A percentile compares a stretch with the other conserved stretches of the same genome.
Evolutionary conservation across 2,113 vertebrate species (phyloP).

Genomic region (Uria aalge): DNA sequence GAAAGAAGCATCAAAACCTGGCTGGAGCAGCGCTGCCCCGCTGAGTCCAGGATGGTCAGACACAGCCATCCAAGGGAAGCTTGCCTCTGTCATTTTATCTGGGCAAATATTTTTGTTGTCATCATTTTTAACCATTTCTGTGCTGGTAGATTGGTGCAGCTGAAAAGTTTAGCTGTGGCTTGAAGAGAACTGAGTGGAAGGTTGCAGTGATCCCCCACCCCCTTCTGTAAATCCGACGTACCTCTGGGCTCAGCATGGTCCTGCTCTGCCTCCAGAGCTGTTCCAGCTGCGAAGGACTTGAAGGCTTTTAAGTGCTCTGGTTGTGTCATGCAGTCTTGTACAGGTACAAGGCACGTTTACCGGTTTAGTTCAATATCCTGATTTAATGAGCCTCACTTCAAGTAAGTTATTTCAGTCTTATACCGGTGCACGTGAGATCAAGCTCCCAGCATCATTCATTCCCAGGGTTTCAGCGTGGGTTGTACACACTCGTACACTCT

Average conservation of each 20-base stretch:
- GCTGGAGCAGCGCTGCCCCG: not conserved
- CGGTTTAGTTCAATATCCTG: not conserved
- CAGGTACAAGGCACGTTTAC: not conserved
- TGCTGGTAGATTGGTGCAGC: not conserved
- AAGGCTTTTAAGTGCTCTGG: not conserved
- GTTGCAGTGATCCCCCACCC: not conserved
- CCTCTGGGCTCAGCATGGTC: not conserved
- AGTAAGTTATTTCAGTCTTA: not conserved
- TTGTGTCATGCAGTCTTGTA: not conserved
- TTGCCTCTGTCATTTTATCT: not conserved
- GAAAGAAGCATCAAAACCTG: not conserved
- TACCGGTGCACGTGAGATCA: not conserved
- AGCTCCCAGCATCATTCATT: not conserved
- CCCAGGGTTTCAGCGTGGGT: not conserved
- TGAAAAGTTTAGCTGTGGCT: not conserved
- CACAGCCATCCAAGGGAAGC: not conserved
- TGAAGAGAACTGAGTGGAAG: not conserved
- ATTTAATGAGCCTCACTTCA: not conserved
- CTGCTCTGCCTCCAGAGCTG: not conserved
- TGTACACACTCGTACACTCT: not conserved
- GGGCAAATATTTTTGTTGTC: not conserved
- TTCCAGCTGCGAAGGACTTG: rapidly evolving
- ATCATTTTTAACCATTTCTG: not conserved
- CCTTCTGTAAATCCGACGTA: rapidly evolving
- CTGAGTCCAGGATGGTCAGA: not conserved